phyloP scores from a whole-genome alignment of 2,888 invertebrate species.

The Dinocampus coccinellae region DNA sequence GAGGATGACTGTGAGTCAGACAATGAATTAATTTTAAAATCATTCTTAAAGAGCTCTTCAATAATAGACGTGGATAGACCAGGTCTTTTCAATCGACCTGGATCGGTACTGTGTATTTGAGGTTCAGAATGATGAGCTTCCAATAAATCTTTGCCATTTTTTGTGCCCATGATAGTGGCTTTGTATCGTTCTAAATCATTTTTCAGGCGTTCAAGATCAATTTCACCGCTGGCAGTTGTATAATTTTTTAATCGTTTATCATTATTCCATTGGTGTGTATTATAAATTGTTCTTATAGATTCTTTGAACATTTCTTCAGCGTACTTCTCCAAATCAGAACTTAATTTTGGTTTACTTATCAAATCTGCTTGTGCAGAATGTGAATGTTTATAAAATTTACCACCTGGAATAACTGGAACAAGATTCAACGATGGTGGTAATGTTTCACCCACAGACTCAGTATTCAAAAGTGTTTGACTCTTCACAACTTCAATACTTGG shows the following conservation, averaged over 20 bases:
- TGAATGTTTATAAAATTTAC: slow-evolving; percentile 62
- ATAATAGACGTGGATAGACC: slow-evolving; percentile 54
- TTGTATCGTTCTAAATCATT: slow-evolving; percentile 58
- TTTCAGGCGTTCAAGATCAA: slow-evolving; percentile 56
- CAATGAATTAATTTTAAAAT: slow-evolving; percentile 50
- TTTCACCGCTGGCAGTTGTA: slow-evolving; percentile 51
- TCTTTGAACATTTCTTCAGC: slow-evolving; percentile 68
- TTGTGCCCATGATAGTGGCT: slow-evolving; percentile 48
- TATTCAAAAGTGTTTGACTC: slow-evolving; percentile 60
- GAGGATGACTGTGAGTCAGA: slow-evolving; percentile 43
- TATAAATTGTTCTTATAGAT: slow-evolving; percentile 65
- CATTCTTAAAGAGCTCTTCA: slow-evolving; percentile 59
- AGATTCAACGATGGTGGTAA: slow-evolving; percentile 59
- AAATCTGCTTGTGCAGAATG: slow-evolving; percentile 54
- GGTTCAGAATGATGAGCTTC: slow-evolving; percentile 63
- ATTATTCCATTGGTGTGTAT: slow-evolving; percentile 66
- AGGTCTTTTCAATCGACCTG: slow-evolving; percentile 46
- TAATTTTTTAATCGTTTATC: slow-evolving; percentile 53
- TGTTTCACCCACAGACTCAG: slow-evolving; percentile 49
- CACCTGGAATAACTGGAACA: slow-evolving; percentile 61
- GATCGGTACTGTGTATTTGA: slow-evolving; percentile 52
- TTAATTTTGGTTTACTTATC: slow-evolving; percentile 58
- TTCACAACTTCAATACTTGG: slow-evolving; percentile 62
- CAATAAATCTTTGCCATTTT: slow-evolving; percentile 48
- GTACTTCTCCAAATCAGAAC: slow-evolving; percentile 61